Evolutionary conservation across 2,113 vertebrate species (phyloP).

Genomic region (Boulengeromyrus knoepffleri): DNA sequence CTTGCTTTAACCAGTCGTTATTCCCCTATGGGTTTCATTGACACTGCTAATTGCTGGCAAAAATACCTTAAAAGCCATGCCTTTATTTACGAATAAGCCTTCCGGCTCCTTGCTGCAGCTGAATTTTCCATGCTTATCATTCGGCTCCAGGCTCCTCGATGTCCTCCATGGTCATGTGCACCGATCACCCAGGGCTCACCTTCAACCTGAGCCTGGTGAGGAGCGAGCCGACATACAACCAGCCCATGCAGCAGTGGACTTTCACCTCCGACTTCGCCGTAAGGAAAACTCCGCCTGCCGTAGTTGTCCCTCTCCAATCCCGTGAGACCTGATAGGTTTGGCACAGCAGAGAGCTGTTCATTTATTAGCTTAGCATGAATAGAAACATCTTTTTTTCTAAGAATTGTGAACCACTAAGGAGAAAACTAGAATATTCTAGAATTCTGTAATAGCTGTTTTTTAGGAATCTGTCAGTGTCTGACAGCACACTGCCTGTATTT

Average conservation of each 20-base stretch:
- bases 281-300: constrained; percentile 34
- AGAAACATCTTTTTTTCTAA: background rate
- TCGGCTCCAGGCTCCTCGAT: constrained; percentile 56
- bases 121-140: background rate
- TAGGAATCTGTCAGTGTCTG: background rate
- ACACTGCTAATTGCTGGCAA: background rate
- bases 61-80: background rate
- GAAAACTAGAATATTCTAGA: background rate
- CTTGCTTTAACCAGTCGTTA: background rate
- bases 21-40: background rate
- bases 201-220: constrained; percentile 79
- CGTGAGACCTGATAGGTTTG: background rate
- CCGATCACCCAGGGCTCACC: constrained; percentile 72
- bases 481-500: background rate
- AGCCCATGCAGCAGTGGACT: constrained; percentile 85
- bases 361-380: background rate
- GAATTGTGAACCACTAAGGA: background rate
- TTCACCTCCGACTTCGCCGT: constrained; percentile 90
- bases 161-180: constrained; percentile 73
- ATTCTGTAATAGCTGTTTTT: background rate
- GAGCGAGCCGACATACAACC: constrained; percentile 76
- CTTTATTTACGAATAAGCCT: background rate
- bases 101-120: background rate
- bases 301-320: background rate
- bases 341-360: background rate